phyloP scores from a whole-genome alignment of 2,113 vertebrate genomes.

The Procapra przewalskii region DNA sequence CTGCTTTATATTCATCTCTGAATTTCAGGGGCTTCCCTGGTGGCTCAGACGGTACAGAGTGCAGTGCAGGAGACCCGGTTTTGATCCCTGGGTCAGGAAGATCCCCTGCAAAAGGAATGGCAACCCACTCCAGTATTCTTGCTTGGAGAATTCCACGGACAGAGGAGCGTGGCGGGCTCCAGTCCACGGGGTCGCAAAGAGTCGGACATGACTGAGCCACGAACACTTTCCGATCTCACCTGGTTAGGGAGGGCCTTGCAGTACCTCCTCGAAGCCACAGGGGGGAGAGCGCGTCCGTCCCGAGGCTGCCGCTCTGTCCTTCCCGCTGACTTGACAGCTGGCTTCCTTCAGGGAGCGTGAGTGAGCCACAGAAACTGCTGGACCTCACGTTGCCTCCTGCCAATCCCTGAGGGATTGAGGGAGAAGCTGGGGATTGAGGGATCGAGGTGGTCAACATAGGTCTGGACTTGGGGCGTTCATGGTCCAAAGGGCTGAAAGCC shows the following conservation, averaged over 20 bases:
- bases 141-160: neutral
- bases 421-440: neutral
- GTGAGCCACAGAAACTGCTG: neutral
- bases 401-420: neutral
- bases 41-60: neutral
- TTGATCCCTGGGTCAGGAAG: neutral
- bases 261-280: neutral
- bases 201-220: neutral
- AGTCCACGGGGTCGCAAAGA: neutral
- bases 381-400: neutral
- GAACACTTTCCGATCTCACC: neutral
- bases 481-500: neutral
- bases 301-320: accelerated
- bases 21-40: neutral
- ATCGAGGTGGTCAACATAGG: neutral
- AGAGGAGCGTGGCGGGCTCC: neutral
- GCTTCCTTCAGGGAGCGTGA: neutral
- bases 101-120: neutral
- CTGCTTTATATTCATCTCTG: neutral
- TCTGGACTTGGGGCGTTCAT: neutral
- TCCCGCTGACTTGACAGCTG: neutral
- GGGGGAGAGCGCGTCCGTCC: neutral
- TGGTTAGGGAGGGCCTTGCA: neutral
- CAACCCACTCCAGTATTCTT: neutral
- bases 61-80: neutral